Conservation (phyloP, 1,140 invertebrate genomes). For the Sminthurinus signatus region DNA sequence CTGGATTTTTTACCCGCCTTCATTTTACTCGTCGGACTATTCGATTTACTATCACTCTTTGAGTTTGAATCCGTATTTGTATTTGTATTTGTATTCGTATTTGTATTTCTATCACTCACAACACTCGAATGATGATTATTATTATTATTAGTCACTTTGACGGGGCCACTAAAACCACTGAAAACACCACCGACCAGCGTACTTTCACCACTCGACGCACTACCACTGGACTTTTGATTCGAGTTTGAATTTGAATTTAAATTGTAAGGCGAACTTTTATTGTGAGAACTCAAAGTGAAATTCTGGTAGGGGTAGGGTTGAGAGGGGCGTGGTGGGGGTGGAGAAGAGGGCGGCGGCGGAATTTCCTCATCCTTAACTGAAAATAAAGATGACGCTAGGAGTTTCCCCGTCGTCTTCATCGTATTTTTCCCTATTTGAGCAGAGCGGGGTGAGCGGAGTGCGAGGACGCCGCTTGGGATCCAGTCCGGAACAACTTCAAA, state of each 20-base stretch:
- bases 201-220: not conserved
- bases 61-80: not conserved
- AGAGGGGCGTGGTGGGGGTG: not conserved
- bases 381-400: conserved; percentile 28
- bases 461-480: conserved; percentile 38
- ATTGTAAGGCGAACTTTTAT: not conserved
- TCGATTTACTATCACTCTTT: not conserved
- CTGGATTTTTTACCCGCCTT: not conserved
- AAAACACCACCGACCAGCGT: conserved; percentile 22
- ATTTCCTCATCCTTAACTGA: conserved; percentile 22
- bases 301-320: not conserved
- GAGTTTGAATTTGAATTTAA: not conserved
- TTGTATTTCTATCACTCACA: too few species aligned
- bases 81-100: too few species aligned
- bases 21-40: not conserved
- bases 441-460: conserved; percentile 28
- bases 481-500: conserved; percentile 38
- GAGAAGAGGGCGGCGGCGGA: not conserved
- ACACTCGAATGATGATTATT: not conserved
- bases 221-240: not conserved
- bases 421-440: conserved; percentile 27
- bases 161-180: conserved; percentile 25
- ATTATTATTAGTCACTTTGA: not conserved
- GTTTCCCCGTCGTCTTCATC: conserved; percentile 35
- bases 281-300: not conserved